phyloP scores from a whole-genome alignment of 2,113 vertebrate species.

The Catharus bicknelli region DNA sequence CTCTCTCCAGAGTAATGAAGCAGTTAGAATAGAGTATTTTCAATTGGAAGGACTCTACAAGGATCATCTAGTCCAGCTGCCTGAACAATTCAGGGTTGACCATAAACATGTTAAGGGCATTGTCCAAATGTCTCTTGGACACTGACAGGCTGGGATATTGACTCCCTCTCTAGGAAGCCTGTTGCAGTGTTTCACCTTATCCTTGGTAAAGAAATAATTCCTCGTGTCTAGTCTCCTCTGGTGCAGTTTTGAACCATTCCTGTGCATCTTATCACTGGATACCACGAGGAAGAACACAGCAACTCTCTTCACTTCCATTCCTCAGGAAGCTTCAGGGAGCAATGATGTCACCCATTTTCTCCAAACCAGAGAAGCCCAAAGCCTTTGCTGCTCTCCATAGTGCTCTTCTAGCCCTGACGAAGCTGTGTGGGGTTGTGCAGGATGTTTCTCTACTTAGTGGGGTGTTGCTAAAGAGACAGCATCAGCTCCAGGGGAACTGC shows the following conservation, averaged over 20 bases:
- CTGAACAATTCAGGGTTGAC: neutral
- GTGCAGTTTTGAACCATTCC: neutral
- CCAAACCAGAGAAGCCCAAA: neutral
- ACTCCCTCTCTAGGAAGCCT: neutral
- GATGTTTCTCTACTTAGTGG: neutral
- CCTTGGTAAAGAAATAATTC: neutral
- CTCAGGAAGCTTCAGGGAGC: neutral
- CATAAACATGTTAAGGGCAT: neutral
- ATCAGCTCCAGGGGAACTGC: neutral
- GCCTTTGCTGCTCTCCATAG: neutral
- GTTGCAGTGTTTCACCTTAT: neutral
- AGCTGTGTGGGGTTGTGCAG: neutral
- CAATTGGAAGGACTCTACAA: neutral
- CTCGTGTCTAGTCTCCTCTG: neutral
- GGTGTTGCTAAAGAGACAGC: neutral
- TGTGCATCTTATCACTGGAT: accelerated
- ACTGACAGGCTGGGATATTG: accelerated
- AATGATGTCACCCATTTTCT: neutral
- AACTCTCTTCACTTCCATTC: accelerated
- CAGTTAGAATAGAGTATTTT: neutral
- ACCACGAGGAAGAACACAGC: neutral
- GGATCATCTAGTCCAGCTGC: neutral
- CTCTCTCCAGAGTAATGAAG: neutral
- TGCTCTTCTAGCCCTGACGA: neutral
- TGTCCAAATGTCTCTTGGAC: neutral